A percentile compares a stretch with the other conserved stretches of the same genome.
Conservation (phyloP, 2,797 vertebrate species). For the Melanotaenia trifasciata region DNA sequence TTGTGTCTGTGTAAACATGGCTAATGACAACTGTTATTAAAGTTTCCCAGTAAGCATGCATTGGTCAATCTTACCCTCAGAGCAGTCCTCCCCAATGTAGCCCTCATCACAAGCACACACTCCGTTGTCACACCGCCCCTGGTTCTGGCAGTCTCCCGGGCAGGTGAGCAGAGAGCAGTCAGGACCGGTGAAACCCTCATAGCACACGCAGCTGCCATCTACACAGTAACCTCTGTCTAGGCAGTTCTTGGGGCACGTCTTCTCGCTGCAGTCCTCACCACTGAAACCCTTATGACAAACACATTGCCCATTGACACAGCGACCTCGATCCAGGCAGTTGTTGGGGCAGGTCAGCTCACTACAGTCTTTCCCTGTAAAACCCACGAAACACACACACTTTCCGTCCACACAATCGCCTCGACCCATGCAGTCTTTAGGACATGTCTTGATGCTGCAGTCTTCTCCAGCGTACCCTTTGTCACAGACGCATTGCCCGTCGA, state of each 20-base stretch:
- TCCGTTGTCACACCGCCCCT: constrained; percentile 82
- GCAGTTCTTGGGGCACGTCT: constrained; percentile 90
- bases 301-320: constrained; percentile 87
- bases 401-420: constrained; percentile 88
- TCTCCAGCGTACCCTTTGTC: constrained; percentile 84
- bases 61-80: constrained; percentile 79
- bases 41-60: neutral
- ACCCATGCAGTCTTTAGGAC: constrained; percentile 87
- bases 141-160: constrained; percentile 86
- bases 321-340: constrained; percentile 86
- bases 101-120: constrained; percentile 82
- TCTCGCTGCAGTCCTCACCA: constrained; percentile 87
- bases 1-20: neutral
- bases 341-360: constrained; percentile 86
- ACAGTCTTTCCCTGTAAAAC: constrained; percentile 88
- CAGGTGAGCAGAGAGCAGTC: constrained; percentile 88
- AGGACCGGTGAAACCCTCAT: constrained; percentile 86
- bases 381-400: constrained; percentile 84
- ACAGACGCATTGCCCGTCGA: constrained; percentile 86
- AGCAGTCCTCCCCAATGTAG: constrained; percentile 87
- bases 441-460: constrained; percentile 87
- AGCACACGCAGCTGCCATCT: constrained; percentile 82
- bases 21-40: neutral
- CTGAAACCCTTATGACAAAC: constrained; percentile 88
- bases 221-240: constrained; percentile 86